phyloP scores from a whole-genome alignment of 2,797 vertebrate genomes.

The Alauda arvensis region DNA sequence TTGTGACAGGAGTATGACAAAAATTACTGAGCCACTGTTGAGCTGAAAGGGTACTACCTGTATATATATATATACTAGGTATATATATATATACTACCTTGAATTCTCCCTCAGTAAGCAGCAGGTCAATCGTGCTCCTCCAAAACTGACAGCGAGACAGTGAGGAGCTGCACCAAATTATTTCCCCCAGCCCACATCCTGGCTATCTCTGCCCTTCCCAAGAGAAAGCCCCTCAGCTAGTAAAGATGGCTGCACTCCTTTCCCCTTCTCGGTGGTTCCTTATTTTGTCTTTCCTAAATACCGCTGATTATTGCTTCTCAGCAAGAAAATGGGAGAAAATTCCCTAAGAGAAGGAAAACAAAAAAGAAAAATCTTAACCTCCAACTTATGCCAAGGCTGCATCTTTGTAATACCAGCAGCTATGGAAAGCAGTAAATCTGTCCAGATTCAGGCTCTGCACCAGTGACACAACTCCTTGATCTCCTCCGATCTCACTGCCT shows the following conservation, averaged over 20 bases:
- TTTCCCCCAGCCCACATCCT: background rate
- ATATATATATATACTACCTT: too few species aligned
- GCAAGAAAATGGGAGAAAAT: background rate
- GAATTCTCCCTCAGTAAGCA: too few species aligned
- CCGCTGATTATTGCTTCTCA: accelerated
- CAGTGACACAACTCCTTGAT: background rate
- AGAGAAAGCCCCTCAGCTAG: background rate
- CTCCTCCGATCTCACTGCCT: background rate
- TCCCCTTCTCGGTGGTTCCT: background rate
- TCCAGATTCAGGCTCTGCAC: background rate
- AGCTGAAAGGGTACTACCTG: background rate
- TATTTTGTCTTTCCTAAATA: background rate
- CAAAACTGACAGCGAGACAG: accelerated
- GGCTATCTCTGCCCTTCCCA: background rate
- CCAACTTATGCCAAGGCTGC: background rate
- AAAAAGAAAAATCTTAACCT: background rate
- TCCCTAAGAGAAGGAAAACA: background rate
- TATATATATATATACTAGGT: too few species aligned
- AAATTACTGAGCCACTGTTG: background rate
- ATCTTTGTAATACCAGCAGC: background rate
- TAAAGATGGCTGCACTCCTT: background rate
- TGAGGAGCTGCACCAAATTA: accelerated
- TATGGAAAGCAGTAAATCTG: background rate
- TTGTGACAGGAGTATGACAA: background rate
- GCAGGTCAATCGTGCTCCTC: background rate